A percentile compares a stretch with the other conserved stretches of the same genome.
Evolutionary conservation across 1,140 invertebrate genomes (phyloP).

Genomic region (Musca domestica): DNA sequence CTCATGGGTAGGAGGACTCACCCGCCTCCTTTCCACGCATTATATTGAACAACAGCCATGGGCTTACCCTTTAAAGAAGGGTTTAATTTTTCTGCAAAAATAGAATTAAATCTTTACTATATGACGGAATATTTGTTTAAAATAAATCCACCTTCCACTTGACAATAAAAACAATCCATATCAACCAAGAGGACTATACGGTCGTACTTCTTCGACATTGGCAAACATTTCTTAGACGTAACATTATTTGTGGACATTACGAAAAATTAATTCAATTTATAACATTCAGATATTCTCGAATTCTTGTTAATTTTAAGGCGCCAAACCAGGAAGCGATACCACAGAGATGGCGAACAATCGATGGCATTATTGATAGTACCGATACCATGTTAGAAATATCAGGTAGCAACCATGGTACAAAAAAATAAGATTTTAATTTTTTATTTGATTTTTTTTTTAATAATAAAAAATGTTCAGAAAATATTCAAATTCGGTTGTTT

Average conservation of each 20-base stretch:
- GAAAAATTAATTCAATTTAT: background rate
- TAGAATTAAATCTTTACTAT: background rate
- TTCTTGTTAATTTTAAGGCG: no score
- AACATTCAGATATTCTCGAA: no score
- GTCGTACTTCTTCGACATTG: slow-evolving; percentile 50
- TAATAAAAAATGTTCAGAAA: no score
- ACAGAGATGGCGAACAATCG: no score
- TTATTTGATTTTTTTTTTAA: no score
- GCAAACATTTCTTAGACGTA: slow-evolving; percentile 35
- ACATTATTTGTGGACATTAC: background rate
- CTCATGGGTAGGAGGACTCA: slow-evolving; percentile 59
- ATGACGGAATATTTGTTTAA: background rate
- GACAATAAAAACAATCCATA: slow-evolving; percentile 99
- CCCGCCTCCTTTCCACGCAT: slow-evolving; percentile 88
- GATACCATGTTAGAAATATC: no score
- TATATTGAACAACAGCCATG: slow-evolving; percentile 93
- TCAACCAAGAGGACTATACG: slow-evolving; percentile 86
- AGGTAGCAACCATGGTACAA: no score
- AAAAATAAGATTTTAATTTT: no score
- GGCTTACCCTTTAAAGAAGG: slow-evolving; percentile 81
- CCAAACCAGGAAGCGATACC: no score
- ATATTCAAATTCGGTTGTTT: no score
- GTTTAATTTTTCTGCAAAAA: slow-evolving; percentile 66
- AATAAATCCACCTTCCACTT: slow-evolving; percentile 70
- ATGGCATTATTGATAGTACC: no score